Evolutionary conservation across 2,113 vertebrate genomes (phyloP).

Genomic region (Tiliqua scincoides): DNA sequence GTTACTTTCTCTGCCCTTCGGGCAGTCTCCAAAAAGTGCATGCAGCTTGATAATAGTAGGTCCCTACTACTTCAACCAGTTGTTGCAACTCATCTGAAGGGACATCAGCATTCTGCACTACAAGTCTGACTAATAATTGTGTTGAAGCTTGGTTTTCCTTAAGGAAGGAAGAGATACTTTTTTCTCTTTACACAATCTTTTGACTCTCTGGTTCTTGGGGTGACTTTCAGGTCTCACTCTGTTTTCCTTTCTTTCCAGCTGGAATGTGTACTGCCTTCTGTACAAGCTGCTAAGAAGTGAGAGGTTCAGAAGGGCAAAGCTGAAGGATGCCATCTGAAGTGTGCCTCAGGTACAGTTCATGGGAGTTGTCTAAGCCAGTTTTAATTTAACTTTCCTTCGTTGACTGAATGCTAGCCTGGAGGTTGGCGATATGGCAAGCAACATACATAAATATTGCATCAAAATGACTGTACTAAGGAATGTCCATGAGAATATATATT

Average conservation of each 20-base stretch:
- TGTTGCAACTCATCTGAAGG: neutral
- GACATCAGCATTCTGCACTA: neutral
- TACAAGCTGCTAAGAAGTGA: slow-evolving; percentile 58
- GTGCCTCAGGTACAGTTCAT: slow-evolving; percentile 84
- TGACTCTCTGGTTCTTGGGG: slow-evolving; percentile 20
- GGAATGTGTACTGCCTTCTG: slow-evolving; percentile 65
- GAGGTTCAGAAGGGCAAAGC: slow-evolving; percentile 65
- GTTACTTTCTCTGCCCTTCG: neutral
- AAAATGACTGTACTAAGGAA: neutral
- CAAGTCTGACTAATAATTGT: neutral
- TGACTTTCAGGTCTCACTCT: slow-evolving; percentile 51
- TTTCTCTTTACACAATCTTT: slow-evolving; percentile 16
- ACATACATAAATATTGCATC: neutral
- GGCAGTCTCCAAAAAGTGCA: neutral
- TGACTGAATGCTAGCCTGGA: neutral
- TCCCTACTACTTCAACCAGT: neutral
- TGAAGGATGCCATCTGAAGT: slow-evolving; percentile 93
- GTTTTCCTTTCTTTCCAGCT: slow-evolving; percentile 63
- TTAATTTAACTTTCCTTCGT: neutral
- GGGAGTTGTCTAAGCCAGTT: neutral
- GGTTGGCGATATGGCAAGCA: neutral
- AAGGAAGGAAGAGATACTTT: neutral
- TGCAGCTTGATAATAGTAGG: neutral
- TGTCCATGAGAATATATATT: neutral
- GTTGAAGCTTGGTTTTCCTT: neutral